Conservation (phyloP, 2,113 vertebrate genomes). For the Orycteropus afer region DNA sequence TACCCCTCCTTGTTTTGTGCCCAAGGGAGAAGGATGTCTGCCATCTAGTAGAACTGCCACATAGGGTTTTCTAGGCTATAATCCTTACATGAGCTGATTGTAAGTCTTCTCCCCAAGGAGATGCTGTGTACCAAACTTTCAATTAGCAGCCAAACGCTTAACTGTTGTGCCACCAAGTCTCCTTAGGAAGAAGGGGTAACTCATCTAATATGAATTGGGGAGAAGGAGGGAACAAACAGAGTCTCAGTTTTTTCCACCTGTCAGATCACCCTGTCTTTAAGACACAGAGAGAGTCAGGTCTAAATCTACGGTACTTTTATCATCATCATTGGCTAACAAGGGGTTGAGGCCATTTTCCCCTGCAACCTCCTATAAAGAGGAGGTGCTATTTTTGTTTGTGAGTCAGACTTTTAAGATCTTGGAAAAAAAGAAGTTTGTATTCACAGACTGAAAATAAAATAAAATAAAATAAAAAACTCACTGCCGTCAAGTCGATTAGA, state of each 20-base stretch:
- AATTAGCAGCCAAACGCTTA: no score
- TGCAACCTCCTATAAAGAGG: not conserved
- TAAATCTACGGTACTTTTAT: not conserved
- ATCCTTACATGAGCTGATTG: not conserved
- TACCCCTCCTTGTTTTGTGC: accelerated
- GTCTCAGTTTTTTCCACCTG: not conserved
- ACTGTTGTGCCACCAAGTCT: no score
- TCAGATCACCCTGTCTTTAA: not conserved
- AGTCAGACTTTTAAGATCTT: not conserved
- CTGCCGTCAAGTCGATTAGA: no score
- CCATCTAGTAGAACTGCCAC: not conserved
- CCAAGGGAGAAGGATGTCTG: not conserved
- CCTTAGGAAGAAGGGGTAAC: not conserved
- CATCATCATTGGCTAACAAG: not conserved
- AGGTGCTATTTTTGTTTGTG: not conserved
- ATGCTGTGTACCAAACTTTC: not conserved
- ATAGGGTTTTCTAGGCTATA: not conserved
- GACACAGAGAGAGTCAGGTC: not conserved
- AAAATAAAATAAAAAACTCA: no score
- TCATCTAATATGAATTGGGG: not conserved
- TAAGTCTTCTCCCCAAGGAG: not conserved
- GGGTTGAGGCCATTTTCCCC: not conserved
- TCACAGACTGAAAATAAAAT: not conserved
- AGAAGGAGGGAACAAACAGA: not conserved
- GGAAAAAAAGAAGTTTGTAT: not conserved